Evolutionary conservation across 2,113 vertebrate species (phyloP), one percentile per base, ranked within the genome.

Genomic region (Dryoscopus gambensis): DNA sequence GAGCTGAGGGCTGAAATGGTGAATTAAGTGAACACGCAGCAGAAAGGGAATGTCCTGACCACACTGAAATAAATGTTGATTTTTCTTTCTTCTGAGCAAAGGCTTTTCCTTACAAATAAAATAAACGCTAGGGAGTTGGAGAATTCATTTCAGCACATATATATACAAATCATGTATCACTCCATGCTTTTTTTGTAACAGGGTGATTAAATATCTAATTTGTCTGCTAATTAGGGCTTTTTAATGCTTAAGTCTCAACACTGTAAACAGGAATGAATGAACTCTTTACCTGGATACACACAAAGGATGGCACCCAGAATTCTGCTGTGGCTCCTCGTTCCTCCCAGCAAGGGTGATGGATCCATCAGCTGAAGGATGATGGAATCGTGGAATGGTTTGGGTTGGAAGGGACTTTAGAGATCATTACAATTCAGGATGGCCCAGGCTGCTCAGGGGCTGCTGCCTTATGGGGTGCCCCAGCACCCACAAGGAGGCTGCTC

Each of bases 241-340:
- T 47, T 13, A 42, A 37, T 20, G 42, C 35, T 60, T 37, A 80
- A 70, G 33, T 50, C 30, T 47, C n/a, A 31, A 7, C 6, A 14
- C 6, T 53, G 24, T 28, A 25, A 62, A 17, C 4, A 39, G 44
- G 15, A 67, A 47, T 12, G 11, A 73, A 49, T 5, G 73, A 80
- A 35, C 4, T 6, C 18, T 6, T 49, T 59, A 35, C 75, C 25
- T 53, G 49, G 21, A 31, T 49, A 39, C 30, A 56, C 12, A 65
- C 18, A 39, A 15, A 44, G 0, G 5, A 3, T 57, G 35, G 5
- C 42, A 46, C 6, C 0, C 1, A 60, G 8, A 11, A 0, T 25
- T 20, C 20, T 68, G 39, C 37, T 56, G 44, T 2, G 0, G 25
- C 16, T 81, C 37, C 44, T 82, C 39, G 39, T 69, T 40, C 23